Percentiles rank a stretch among this genome's conserved stretches.
Evolutionary conservation across 2,113 vertebrate genomes (phyloP).

Genomic region (Thalassoma bifasciatum): DNA sequence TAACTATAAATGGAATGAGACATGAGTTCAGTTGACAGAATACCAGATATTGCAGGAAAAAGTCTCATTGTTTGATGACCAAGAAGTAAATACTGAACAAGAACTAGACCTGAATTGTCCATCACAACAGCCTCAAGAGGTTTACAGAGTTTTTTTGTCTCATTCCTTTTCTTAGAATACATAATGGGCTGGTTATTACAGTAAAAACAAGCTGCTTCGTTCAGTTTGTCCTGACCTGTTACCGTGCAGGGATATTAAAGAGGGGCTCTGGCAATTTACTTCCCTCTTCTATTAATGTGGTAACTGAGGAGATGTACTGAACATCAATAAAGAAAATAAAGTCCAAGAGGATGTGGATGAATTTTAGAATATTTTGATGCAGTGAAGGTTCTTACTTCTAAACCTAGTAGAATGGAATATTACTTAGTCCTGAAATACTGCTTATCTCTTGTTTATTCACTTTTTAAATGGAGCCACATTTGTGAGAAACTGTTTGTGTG

Average conservation of each 20-base stretch:
- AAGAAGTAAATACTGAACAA: not conserved
- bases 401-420: too few species aligned
- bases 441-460: too few species aligned
- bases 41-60: too few species aligned
- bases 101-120: not conserved
- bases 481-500: too few species aligned
- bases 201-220: not conserved
- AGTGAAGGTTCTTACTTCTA: too few species aligned
- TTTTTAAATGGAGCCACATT: too few species aligned
- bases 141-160: not conserved
- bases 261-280: not conserved
- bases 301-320: not conserved
- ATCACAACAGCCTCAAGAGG: too few species aligned
- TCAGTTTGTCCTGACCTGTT: not conserved
- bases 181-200: not conserved
- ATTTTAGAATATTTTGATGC: not conserved
- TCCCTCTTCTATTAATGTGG: not conserved
- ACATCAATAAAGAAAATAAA: too few species aligned
- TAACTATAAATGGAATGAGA: too few species aligned
- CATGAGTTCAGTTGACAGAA: too few species aligned
- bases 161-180: not conserved
- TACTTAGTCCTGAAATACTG: too few species aligned
- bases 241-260: not conserved
- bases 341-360: not conserved
- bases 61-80: not conserved